Evolutionary conservation across 2,113 vertebrate species (phyloP), one percentile per base, ranked within the genome.

Genomic region (Myxocyprinus asiaticus): DNA sequence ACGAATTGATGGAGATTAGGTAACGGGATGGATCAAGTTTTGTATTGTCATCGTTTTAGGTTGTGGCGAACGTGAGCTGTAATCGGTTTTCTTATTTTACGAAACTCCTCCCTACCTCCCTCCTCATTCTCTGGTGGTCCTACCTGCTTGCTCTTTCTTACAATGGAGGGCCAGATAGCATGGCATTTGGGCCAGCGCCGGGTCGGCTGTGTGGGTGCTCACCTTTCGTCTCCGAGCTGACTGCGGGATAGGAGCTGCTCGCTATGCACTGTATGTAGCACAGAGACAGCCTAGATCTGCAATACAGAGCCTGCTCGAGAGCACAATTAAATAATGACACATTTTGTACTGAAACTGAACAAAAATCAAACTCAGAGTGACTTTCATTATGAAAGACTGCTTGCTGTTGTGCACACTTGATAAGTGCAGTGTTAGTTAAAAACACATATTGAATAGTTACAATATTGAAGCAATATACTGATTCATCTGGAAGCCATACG

Each of bases 391-490:
- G 22, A 33, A 91, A 89, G 86, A 64, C 58, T 83, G 44, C 77
- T 84, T 80, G 80, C 81, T 43, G 71, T 59, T n/a, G 43, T 78
- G 67, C 66, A 76, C 78, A 72, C 83, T 85, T 61, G 81, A 59
- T n/a, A 74, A 70, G 88, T 88, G 87, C 84, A 69, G 84, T 88
- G 88, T 85, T 88, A 81, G 77, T 84, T 80, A 61, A 85, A 43
- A 33, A 33, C 22, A 85, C 88, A 83, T 66, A 83, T 88, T 78
- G 89, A 33, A 33, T 33, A 33, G 22, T 33, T 33, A 33, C 91
- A 92, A 93, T 92, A 93, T 86, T 87, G 84, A 93, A 93, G 93
- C 93, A 94, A 94, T 94, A 94, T 89, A 87, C 58, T 71, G 59
- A 78, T 77, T 79, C 87, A 89, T 89, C 87, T 85, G 87, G 85